A percentile compares a stretch with the other conserved stretches of the same genome.
Conservation (phyloP, 2,888 invertebrate genomes). For the Brachyopa scutellaris region DNA sequence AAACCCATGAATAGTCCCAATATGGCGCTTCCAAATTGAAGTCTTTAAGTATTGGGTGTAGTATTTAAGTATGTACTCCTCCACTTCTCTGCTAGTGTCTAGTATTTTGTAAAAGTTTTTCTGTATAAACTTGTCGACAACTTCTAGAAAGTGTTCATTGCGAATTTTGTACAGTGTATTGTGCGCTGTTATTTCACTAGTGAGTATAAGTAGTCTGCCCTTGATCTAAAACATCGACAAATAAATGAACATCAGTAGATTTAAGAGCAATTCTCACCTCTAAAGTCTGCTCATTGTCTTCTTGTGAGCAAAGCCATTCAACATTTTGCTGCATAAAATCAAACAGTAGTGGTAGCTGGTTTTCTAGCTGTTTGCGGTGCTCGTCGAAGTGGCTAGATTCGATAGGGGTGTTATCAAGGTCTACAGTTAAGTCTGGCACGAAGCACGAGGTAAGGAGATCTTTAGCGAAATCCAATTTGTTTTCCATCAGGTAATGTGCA, state of each 20-base stretch:
- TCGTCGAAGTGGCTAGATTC: slow-evolving; percentile 75
- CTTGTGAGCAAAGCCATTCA: slow-evolving; percentile 40
- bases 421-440: slow-evolving; percentile 76
- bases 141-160: slow-evolving; percentile 72
- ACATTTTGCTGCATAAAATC: slow-evolving; percentile 76
- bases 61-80: slow-evolving; percentile 75
- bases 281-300: slow-evolving; percentile 19
- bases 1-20: slow-evolving; percentile 78
- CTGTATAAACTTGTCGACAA: slow-evolving; percentile 74
- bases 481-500: slow-evolving; percentile 34
- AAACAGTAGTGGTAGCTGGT: slow-evolving; percentile 77
- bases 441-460: slow-evolving; percentile 73
- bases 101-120: slow-evolving; percentile 28
- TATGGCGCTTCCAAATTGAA: slow-evolving; percentile 77
- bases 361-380: slow-evolving; percentile 74
- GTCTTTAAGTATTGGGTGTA: slow-evolving; percentile 77
- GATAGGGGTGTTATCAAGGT: slow-evolving; percentile 76
- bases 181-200: slow-evolving; percentile 77
- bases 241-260: neutral
- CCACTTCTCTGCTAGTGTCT: neutral
- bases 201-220: slow-evolving; percentile 74
- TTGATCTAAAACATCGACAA: slow-evolving; percentile 73
- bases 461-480: slow-evolving; percentile 40
- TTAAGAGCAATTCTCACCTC: slow-evolving; percentile 30
- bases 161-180: slow-evolving; percentile 75